Evolutionary conservation across 1,140 invertebrate genomes (phyloP), one percentile per base, ranked within the genome.

Genomic region (Sesamia nonagrioides): DNA sequence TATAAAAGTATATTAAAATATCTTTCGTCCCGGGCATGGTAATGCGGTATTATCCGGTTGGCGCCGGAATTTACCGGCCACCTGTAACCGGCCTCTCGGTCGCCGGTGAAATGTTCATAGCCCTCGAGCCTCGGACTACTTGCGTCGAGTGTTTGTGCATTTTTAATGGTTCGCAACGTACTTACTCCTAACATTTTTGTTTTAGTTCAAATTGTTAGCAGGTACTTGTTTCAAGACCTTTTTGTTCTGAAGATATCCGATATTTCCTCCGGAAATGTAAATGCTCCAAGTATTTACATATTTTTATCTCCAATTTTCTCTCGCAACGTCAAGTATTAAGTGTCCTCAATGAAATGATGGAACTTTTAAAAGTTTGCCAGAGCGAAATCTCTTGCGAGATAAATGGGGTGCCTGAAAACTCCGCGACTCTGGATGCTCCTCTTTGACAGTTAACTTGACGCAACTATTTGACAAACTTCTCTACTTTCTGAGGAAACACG

Each of bases 1-100:
- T 54, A 71, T 54, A 52, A 69, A 69, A 69, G 66, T 69, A 69
- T 27, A 69, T 69, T 69, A 69, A 45, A 50, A 48, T 69, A 69
- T 50, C 18, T 33, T 40, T n/a, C 37, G 72, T 27, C 78, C 52
- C 63, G 61, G 81, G 58, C 54, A 74, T 76, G 37, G 76, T 83
- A 83, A 82, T 72, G 58, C 77, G 61, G 77, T 60, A 73, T 79
- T 82, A 86, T 86, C 82, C 82, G 84, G 82, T 66, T 52, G 54
- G 48, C 69, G 68, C 60, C 79, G 79, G 82, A 88, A 84, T 86
- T 86, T 86, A 89, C 84, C 87, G 84, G 84, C 88, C 86, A 90
- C 88, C 88, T 88, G 86, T 90, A 84, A 88, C 81, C 73, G 76
- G 60, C 75, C 74, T 61, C 75, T 69, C 63, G 73, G 52, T 77